Evolutionary conservation across 2,113 vertebrate species (phyloP).

Genomic region (Eclectus roratus): DNA sequence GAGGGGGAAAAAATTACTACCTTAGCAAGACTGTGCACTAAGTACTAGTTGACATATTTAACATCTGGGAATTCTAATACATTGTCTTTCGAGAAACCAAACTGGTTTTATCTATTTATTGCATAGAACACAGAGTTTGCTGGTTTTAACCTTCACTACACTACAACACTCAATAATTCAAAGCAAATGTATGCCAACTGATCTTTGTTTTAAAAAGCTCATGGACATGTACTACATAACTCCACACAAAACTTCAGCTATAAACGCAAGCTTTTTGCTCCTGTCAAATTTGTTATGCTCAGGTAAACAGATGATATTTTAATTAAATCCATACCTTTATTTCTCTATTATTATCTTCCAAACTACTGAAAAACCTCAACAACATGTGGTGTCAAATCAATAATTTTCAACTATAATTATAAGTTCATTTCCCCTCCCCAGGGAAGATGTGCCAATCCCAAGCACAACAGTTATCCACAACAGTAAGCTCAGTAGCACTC

Average conservation of each 20-base stretch:
- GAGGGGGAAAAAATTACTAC: rapidly evolving
- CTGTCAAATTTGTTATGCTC: neutral
- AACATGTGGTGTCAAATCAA: neutral
- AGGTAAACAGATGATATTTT: neutral
- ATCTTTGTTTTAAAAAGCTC: neutral
- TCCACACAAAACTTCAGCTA: neutral
- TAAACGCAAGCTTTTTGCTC: neutral
- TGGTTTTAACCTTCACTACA: neutral
- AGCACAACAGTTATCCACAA: neutral
- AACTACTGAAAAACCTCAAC: neutral
- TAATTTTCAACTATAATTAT: neutral
- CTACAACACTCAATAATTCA: neutral
- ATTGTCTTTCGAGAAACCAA: neutral
- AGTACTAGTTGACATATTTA: neutral
- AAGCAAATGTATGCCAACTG: neutral
- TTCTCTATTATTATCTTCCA: neutral
- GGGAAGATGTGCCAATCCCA: neutral
- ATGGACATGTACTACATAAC: neutral
- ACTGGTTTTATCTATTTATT: neutral
- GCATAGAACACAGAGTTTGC: neutral
- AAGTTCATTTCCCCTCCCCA: neutral
- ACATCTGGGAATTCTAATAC: neutral
- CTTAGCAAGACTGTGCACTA: neutral
- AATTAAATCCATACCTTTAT: neutral
- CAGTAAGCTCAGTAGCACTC: neutral